These are phyloP conservation scores for Acipenser ruthenus DNA, from an alignment of 2,797 vertebrate genomes.

Conservation along the genomic window DNA sequence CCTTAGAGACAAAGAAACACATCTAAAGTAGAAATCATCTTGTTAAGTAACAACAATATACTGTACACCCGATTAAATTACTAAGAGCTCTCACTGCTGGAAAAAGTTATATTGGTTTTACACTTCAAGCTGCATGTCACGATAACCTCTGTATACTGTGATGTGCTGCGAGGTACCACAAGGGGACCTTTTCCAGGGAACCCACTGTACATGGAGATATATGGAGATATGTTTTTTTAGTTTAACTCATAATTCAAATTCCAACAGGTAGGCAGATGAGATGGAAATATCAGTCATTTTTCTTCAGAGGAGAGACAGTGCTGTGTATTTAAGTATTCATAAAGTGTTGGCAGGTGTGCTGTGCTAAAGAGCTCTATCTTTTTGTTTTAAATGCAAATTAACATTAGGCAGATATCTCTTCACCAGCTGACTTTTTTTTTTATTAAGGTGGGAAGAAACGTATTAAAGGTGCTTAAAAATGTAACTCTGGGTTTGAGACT, in stretches of 20 bases:
- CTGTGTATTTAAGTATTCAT: neutral
- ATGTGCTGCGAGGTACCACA: too few species aligned
- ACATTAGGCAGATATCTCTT: neutral
- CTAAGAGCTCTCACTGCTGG: too few species aligned
- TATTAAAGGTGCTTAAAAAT: conserved; percentile 19
- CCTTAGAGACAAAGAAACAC: too few species aligned
- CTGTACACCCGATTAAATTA: too few species aligned
- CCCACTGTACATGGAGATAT: too few species aligned
- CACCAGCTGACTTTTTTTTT: neutral
- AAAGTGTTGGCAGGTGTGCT: neutral
- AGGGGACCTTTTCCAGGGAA: too few species aligned
- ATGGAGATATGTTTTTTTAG: neutral
- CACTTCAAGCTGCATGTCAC: too few species aligned
- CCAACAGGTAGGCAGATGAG: neutral
- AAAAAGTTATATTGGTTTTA: too few species aligned
- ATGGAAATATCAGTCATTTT: neutral
- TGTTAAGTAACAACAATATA: too few species aligned
- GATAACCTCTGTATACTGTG: too few species aligned
- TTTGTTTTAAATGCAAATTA: neutral
- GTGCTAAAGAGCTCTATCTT: neutral
- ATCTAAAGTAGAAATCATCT: too few species aligned
- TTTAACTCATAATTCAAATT: neutral
- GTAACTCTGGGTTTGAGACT: too few species aligned
- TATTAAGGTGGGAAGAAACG: conserved; percentile 10
- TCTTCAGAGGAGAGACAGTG: neutral